Evolutionary conservation across 2,113 vertebrate genomes (phyloP).

Genomic region (Pygoscelis adeliae): DNA sequence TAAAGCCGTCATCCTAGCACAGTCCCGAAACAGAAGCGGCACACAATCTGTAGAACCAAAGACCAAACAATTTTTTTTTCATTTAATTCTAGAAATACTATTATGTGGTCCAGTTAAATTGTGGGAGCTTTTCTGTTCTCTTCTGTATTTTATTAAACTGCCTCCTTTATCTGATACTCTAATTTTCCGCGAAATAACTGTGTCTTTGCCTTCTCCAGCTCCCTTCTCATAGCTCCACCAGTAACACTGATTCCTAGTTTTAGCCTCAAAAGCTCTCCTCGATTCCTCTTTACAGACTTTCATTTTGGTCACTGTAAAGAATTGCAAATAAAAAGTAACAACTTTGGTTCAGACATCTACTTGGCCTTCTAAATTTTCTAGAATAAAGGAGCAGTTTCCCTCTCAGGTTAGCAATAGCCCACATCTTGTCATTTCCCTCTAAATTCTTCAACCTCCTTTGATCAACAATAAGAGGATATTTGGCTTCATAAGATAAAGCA

Average conservation of each 20-base stretch:
- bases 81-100: constrained; percentile 70
- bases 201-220: constrained; percentile 61
- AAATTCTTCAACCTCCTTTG: constrained; percentile 80
- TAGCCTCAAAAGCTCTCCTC: constrained; percentile 54
- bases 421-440: constrained; percentile 76
- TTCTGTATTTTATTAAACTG: constrained; percentile 57
- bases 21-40: constrained; percentile 81
- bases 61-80: not conserved
- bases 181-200: constrained; percentile 19
- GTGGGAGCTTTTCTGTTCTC: constrained; percentile 78
- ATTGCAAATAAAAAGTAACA: constrained; percentile 77
- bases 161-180: constrained; percentile 56
- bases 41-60: constrained; percentile 77
- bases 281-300: constrained; percentile 67
- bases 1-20: constrained; percentile 59
- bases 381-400: constrained; percentile 77
- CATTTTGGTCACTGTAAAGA: constrained; percentile 87
- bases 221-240: constrained; percentile 64
- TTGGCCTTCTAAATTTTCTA: constrained; percentile 77
- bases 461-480: constrained; percentile 93
- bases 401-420: constrained; percentile 79
- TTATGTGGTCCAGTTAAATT: constrained; percentile 79
- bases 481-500: constrained; percentile 97
- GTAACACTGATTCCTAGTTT: constrained; percentile 78
- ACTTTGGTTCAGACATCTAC: constrained; percentile 88